Conservation (phyloP, 2,888 invertebrate species). For the Crepidodera aurea region DNA sequence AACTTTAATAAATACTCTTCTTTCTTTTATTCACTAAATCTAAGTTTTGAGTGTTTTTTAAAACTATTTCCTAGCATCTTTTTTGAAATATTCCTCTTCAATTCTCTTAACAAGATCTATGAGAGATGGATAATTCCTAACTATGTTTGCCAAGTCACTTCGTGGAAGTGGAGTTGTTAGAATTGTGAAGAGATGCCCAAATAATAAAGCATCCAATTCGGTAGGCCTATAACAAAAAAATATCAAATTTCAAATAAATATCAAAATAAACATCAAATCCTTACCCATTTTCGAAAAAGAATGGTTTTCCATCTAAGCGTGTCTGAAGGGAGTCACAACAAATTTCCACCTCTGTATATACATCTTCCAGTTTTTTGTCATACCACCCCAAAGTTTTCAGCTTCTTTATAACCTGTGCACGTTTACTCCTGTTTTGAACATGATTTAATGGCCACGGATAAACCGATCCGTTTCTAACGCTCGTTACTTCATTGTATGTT, state of each 20-base stretch:
- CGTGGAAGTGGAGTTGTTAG: conserved; percentile 89
- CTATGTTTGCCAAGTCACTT: conserved; percentile 79
- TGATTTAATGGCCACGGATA: conserved; percentile 93
- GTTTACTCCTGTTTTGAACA: conserved; percentile 81
- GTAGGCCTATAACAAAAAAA: conserved; percentile 75
- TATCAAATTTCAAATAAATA: background rate
- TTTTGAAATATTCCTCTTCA: conserved; percentile 81
- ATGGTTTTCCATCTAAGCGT: conserved; percentile 79
- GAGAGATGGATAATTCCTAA: conserved; percentile 78
- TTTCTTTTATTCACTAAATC: no score
- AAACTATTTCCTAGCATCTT: conserved; percentile 40
- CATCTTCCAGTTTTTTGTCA: conserved; percentile 79
- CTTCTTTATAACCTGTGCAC: conserved; percentile 72
- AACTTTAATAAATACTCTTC: no score
- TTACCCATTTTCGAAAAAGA: conserved; percentile 83
- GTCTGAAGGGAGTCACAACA: conserved; percentile 89
- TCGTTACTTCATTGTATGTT: conserved; percentile 83
- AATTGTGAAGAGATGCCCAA: conserved; percentile 96
- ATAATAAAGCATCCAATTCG: conserved; percentile 94
- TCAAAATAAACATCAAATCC: conserved; percentile 50
- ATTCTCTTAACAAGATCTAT: conserved; percentile 84
- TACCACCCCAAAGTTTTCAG: conserved; percentile 85
- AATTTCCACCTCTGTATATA: conserved; percentile 79
- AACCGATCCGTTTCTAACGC: conserved; percentile 84
- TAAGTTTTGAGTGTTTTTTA: no score